Conservation (phyloP, 2,113 vertebrate genomes). For the Campylomormyrus tamandua region DNA sequence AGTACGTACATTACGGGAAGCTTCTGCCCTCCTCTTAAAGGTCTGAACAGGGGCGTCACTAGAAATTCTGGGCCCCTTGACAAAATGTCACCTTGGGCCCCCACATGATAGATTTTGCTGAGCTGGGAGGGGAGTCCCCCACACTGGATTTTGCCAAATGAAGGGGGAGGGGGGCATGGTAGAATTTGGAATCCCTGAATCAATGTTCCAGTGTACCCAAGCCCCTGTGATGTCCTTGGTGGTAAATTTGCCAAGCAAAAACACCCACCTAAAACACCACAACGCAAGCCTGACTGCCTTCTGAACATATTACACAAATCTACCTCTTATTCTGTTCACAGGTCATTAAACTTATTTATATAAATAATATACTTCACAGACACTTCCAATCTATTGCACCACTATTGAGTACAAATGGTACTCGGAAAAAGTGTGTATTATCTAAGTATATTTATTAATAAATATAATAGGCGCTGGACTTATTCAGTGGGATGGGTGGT, state of each 20-base stretch:
- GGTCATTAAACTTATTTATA: neutral
- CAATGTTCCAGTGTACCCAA: neutral
- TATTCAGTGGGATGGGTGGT: neutral
- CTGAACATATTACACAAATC: neutral
- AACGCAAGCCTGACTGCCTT: neutral
- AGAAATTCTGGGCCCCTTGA: neutral
- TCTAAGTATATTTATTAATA: neutral
- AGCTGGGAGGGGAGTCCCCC: neutral
- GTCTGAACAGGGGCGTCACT: neutral
- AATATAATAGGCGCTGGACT: neutral
- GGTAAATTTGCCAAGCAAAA: neutral
- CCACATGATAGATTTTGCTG: neutral
- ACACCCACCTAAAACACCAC: neutral
- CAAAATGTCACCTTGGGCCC: neutral
- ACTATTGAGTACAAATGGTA: neutral
- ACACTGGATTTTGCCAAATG: neutral
- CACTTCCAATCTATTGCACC: neutral
- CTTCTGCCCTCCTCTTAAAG: neutral
- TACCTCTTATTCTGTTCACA: neutral
- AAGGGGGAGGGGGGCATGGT: neutral
- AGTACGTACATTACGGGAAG: neutral
- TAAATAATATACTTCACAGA: neutral
- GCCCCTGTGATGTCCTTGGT: neutral
- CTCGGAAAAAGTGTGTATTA: neutral
- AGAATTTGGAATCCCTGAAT: neutral